Evolutionary conservation across 1,140 invertebrate species (phyloP), one percentile per base, ranked within the genome.

Genomic region (Mercenaria mercenaria): DNA sequence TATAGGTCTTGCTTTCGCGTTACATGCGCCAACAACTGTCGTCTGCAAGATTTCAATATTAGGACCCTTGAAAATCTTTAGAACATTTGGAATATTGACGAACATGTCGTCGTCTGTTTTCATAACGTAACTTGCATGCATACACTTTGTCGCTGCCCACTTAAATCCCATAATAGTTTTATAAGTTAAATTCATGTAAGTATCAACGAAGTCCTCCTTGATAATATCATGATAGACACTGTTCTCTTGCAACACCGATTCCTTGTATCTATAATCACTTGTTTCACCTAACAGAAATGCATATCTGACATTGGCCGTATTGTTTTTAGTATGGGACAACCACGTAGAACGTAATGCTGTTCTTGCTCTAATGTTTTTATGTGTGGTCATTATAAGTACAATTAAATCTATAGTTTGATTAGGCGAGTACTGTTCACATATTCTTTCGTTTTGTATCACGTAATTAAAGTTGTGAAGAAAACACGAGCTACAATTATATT

Each of bases 131-230:
- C 59, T 87, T 0, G 97, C 97, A 91, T 96, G 96, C 88, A 91
- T 91, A 94, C 96, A 97, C 95, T 97, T 96, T 94, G 97, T 97
- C 11, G 97, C 96, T 67, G 97, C 97, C 97, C 98, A 98, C 94
- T 98, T 98, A 41, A 98, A 96, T 6, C 97, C 97, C 97, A 98
- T 98, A 6, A 98, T 97, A 95, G 98, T 98, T 95, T 98, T 98
- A 93, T 98, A 98, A 1, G 98, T 98, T 95, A 98, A 97, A 95
- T 98, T 98, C 85, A 97, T 96, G 93, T 98, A 98, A 50, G 96
- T 96, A 95, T 98, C 98, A 20, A 96, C 89, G 95, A 98, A 98
- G 92, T 97, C 97, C n/a, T 98, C 98, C 96, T 98, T 97, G 43
- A 98, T 96, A 87, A 98, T 96, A 94, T 98, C 98, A 37, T 96